Evolutionary conservation across 2,888 invertebrate species (phyloP).

Genomic region (Tipula confusa): DNA sequence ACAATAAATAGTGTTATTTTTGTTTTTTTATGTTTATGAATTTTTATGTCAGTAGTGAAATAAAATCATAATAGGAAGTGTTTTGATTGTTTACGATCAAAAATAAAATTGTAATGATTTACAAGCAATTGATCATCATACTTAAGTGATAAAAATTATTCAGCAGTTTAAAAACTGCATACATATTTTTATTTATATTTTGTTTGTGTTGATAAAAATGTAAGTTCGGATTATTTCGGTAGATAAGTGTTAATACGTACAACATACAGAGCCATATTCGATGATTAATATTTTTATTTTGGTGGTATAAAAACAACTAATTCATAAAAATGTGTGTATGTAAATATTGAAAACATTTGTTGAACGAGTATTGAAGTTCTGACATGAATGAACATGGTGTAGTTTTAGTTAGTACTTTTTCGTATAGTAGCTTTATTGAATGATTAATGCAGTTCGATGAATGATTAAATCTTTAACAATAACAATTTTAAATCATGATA

Average conservation of each 20-base stretch:
- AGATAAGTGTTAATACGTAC: neutral
- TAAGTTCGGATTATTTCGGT: neutral
- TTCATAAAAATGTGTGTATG: neutral
- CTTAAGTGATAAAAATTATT: neutral
- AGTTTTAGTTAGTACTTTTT: neutral
- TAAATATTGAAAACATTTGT: neutral
- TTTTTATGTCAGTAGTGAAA: conserved; percentile 28
- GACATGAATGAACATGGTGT: neutral
- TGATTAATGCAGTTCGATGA: too few species aligned
- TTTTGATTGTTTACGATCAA: neutral
- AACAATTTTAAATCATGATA: too few species aligned
- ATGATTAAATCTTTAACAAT: too few species aligned
- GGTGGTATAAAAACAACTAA: neutral
- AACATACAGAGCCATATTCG: neutral
- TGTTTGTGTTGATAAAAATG: neutral
- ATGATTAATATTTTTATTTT: conserved; percentile 25
- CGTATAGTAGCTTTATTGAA: neutral
- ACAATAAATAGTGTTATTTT: conserved; percentile 7
- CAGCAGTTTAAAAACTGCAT: neutral
- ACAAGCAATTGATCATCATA: neutral
- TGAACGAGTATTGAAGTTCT: neutral
- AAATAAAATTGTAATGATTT: neutral
- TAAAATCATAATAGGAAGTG: neutral
- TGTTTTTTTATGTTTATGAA: neutral
- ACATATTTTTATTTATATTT: neutral